Percentiles rank a stretch among this genome's conserved stretches.
phyloP scores from a whole-genome alignment of 2,113 vertebrate genomes.

The Gallinago paraguaiae region DNA sequence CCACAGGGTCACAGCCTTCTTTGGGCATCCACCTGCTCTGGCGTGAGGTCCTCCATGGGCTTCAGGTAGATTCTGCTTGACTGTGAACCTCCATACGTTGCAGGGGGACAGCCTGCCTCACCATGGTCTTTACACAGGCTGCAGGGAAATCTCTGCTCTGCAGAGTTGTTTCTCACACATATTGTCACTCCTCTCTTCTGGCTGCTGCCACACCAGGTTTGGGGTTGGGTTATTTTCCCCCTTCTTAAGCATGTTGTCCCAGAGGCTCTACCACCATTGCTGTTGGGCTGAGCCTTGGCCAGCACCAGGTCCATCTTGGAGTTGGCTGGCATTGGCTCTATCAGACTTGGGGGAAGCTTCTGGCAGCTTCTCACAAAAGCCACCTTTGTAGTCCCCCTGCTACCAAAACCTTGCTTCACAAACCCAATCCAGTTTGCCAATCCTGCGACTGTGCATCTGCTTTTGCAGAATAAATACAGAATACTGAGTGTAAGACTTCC shows the following conservation, averaged over 20 bases:
- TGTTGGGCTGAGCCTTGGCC: background rate
- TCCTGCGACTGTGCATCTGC: background rate
- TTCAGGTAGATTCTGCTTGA: background rate
- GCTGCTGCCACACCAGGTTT: background rate
- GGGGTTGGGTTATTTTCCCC: background rate
- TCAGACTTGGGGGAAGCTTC: background rate
- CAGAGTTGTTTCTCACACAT: background rate
- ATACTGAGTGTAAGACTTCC: background rate
- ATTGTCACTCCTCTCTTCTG: background rate
- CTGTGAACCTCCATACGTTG: background rate
- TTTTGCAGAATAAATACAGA: background rate
- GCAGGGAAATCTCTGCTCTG: background rate
- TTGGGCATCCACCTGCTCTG: background rate
- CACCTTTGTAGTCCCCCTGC: background rate
- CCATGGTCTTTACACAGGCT: background rate
- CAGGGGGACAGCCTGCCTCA: background rate
- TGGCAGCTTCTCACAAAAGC: background rate
- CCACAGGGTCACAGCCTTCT: background rate
- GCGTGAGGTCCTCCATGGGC: background rate
- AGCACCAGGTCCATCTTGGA: background rate
- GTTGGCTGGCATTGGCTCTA: background rate
- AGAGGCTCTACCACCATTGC: background rate
- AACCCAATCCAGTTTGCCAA: background rate
- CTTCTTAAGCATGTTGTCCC: background rate
- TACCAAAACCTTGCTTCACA: no score